Evolutionary conservation across 2,797 vertebrate species (phyloP).

Genomic region (Lagodon rhomboides): DNA sequence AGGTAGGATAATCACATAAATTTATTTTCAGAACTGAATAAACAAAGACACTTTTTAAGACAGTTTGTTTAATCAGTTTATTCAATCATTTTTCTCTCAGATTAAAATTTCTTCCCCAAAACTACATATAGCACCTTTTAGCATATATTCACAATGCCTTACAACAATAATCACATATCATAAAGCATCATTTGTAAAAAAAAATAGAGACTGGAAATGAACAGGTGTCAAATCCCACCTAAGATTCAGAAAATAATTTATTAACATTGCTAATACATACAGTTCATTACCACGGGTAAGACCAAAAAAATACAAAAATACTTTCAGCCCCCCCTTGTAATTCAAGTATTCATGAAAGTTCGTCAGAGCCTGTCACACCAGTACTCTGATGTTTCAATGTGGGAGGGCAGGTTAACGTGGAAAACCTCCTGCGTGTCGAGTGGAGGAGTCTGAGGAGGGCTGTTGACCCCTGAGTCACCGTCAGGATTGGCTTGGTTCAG

Average conservation of each 20-base stretch:
- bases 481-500: conserved; percentile 57
- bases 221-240: conserved; percentile 21
- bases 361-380: conserved; percentile 88
- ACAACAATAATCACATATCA: too few species aligned
- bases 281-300: conserved; percentile 54
- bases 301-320: conserved; percentile 69
- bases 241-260: conserved; percentile 68
- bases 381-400: conserved; percentile 85
- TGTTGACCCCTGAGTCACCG: conserved; percentile 81
- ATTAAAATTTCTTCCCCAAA: too few species aligned
- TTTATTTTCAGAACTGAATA: too few species aligned
- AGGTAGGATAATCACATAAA: too few species aligned
- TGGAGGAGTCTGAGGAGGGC: conserved; percentile 81
- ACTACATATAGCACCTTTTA: too few species aligned
- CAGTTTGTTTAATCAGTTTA: too few species aligned
- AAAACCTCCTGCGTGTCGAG: conserved; percentile 72
- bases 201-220: conserved; percentile 25
- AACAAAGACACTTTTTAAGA: too few species aligned
- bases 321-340: conserved; percentile 39
- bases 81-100: too few species aligned
- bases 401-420: conserved; percentile 77
- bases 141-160: too few species aligned
- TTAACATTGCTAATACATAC: conserved; percentile 49
- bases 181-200: too few species aligned
- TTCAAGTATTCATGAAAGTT: conserved; percentile 61